Percentiles rank a stretch among this genome's conserved stretches.
These are phyloP conservation scores for human DNA, from an alignment of 2,113 vertebrate genomes.

Conservation along the genomic window GRCh38 chr3:65912501-65913000, in stretches of 20 bases:
- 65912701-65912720: background rate
- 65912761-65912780: background rate
- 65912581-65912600: background rate
- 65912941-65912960: background rate
- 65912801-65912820: background rate
- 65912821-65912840: background rate
- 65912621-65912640: background rate
- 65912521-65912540: background rate
- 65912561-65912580: background rate
- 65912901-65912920: background rate
- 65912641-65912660: background rate
- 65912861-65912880: background rate
- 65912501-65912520: background rate
- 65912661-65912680: background rate
- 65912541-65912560: constrained; percentile 17
- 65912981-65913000: too few relatives aligned
- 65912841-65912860: background rate
- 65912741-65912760: background rate
- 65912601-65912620: background rate
- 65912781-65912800: background rate
- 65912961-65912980: background rate
- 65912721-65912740: background rate
- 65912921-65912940: background rate
- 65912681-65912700: background rate
- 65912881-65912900: background rate